Evolutionary conservation across 2,888 invertebrate genomes (phyloP).

Genomic region (Teleiodes luculella): DNA sequence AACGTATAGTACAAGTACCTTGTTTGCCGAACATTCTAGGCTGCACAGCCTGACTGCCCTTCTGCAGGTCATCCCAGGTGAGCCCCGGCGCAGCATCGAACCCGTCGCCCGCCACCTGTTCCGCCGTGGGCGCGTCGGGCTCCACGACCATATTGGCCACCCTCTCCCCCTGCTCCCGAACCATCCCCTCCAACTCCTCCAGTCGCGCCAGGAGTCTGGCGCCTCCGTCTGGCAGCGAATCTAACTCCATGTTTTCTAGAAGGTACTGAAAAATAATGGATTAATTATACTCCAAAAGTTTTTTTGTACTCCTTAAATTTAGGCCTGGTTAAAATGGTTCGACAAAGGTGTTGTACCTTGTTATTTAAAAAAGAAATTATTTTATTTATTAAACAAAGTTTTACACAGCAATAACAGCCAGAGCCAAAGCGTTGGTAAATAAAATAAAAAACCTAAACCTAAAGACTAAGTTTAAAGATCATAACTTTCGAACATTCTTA

Average conservation of each 20-base stretch:
- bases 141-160: conserved; percentile 72
- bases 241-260: conserved; percentile 58
- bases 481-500: no score
- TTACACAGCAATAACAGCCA: no score
- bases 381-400: no score
- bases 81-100: conserved; percentile 36
- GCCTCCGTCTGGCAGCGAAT: conserved; percentile 82
- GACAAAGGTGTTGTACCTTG: no score
- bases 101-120: conserved; percentile 49
- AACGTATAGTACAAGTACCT: conserved; percentile 35
- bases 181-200: conserved; percentile 56
- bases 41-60: conserved; percentile 72
- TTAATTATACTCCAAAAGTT: no score
- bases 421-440: no score
- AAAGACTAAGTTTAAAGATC: no score
- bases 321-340: no score
- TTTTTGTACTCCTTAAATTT: no score
- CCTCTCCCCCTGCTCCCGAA: conserved; percentile 65
- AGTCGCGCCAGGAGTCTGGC: conserved; percentile 72
- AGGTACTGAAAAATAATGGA: conserved; percentile 57
- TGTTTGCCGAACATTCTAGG: conserved; percentile 79
- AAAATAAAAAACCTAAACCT: no score
- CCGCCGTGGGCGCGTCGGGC: conserved; percentile 45
- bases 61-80: conserved; percentile 76
- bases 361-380: no score